These are phyloP conservation scores for Chloromyia formosa DNA, from an alignment of 2,888 invertebrate species.

Conservation along the genomic window DNA sequence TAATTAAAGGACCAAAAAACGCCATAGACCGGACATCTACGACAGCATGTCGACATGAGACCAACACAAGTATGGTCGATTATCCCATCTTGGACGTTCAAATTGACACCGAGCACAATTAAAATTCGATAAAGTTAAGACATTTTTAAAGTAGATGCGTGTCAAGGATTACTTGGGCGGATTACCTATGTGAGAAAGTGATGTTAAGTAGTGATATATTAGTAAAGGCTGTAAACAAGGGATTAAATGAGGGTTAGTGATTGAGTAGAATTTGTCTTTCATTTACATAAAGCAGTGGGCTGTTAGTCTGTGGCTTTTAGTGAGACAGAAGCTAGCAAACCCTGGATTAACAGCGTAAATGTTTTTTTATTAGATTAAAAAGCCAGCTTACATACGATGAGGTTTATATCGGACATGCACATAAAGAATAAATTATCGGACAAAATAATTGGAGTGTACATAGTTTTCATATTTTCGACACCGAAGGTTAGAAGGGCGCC, in stretches of 20 bases:
- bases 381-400: too few relatives aligned
- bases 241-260: background rate
- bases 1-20: constrained; percentile 42
- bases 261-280: background rate
- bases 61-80: constrained; percentile 30
- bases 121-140: constrained; percentile 36
- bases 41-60: constrained; percentile 31
- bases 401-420: too few relatives aligned
- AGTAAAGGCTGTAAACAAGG: constrained; percentile 15
- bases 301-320: too few relatives aligned
- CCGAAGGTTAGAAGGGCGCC: too few relatives aligned
- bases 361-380: too few relatives aligned
- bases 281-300: background rate
- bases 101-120: constrained; percentile 42
- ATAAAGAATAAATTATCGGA: too few relatives aligned
- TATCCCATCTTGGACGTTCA: constrained; percentile 42
- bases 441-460: too few relatives aligned
- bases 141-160: constrained; percentile 41
- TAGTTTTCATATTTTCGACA: too few relatives aligned
- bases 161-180: constrained; percentile 26
- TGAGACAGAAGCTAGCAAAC: too few relatives aligned
- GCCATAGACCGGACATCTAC: constrained; percentile 26
- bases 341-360: too few relatives aligned
- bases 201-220: constrained; percentile 32
- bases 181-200: constrained; percentile 33